These are phyloP conservation scores for Colius striatus DNA, from an alignment of 2,113 vertebrate species.

Conservation along the genomic window DNA sequence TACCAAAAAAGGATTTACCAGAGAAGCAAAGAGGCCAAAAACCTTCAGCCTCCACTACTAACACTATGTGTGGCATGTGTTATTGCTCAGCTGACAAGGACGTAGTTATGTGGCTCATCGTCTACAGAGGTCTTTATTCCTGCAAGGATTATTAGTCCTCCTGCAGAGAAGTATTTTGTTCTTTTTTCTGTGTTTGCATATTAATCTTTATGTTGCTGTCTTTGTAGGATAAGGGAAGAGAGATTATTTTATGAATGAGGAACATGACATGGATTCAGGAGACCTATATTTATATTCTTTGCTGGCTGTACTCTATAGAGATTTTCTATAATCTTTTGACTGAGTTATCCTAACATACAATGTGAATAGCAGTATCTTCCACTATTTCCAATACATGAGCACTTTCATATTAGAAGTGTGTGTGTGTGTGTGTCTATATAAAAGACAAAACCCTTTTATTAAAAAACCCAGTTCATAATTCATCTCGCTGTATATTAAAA, in stretches of 20 bases:
- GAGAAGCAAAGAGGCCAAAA: neutral
- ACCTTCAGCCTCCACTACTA: neutral
- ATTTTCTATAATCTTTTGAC: neutral
- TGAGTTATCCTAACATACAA: neutral
- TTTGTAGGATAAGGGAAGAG: neutral
- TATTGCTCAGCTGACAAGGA: neutral
- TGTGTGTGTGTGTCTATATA: neutral
- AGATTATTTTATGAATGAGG: neutral
- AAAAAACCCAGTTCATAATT: neutral
- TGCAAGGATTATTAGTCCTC: neutral
- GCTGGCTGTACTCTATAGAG: neutral
- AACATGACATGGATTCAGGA: neutral
- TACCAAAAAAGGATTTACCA: neutral
- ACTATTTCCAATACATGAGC: neutral
- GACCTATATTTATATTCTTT: neutral
- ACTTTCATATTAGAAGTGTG: neutral
- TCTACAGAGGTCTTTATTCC: neutral
- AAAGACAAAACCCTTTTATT: neutral
- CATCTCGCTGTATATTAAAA: neutral
- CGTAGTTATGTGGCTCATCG: neutral
- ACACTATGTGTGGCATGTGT: fast-evolving
- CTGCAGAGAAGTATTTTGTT: neutral
- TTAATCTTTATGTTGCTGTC: neutral
- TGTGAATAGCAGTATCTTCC: neutral
- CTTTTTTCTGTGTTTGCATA: neutral